Evolutionary conservation across 2,797 vertebrate genomes (phyloP), one percentile per base, ranked within the genome.

Genomic region (Jordanella pulchra): DNA sequence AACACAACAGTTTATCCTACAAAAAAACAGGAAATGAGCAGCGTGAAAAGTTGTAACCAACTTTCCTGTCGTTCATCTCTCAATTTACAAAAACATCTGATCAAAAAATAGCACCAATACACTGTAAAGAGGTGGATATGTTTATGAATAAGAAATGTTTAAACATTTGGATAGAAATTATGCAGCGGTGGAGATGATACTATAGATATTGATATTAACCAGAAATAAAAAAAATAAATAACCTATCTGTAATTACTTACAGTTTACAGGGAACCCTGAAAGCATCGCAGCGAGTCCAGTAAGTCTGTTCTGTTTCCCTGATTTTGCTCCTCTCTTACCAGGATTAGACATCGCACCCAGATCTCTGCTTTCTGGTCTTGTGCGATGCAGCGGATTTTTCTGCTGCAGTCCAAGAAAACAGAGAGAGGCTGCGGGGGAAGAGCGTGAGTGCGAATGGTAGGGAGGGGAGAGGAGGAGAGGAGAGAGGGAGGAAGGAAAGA

Each of bases 401-500:
- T 94, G 91, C 94, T 93, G 95, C 91, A 94, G 90, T 94, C 90
- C 85, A 77, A 84, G 86, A 88, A 84, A 89, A 78, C 81, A 35
- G 83, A 82, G 88, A 71, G 86, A 79, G 65, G 72, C 68, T 69
- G 86, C 72, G 78, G 89, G 81, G 89, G 77, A 76, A 80, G 79
- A 75, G 89, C 67, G 83, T 77, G 83, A 79, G 85, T 45, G 75
- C 25, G 77, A n/a, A 71, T 63, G 76, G 45, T 39, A 48, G 70
- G n/a, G 53, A 65, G 61, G 9, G 67, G 30, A 60, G 14, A 12
- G 27, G 13, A 50, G 30, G 18, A 69, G 61, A 53, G 45, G 71
- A 27, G 44, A 17, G 64, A 42, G 23, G 70, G 55, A 55, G 48
- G 69, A 6, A 58, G 32, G 14, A 65, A 9, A 70, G 71, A 48